Conservation (phyloP, 2,888 invertebrate genomes). For the Microdon myrmicae region DNA sequence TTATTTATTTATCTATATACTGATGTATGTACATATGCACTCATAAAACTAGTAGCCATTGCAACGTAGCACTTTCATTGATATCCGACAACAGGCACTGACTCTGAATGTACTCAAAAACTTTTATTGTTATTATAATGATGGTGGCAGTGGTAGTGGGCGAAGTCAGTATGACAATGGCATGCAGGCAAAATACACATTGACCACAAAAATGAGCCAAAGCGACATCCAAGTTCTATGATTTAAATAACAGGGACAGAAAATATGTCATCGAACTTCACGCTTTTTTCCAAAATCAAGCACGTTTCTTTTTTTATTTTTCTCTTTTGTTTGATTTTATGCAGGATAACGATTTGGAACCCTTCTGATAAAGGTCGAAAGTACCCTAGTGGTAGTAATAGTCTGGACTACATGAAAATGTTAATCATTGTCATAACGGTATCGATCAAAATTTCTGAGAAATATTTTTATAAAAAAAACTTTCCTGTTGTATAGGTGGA, state of each 20-base stretch:
- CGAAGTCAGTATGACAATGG: conserved; percentile 40
- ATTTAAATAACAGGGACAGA: conserved; percentile 47
- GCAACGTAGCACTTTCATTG: conserved; percentile 49
- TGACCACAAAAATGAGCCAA: conserved; percentile 41
- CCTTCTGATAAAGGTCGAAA: conserved; percentile 30
- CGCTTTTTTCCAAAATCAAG: conserved; percentile 29
- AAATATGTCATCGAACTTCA: conserved; percentile 51
- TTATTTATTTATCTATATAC: conserved; percentile 29
- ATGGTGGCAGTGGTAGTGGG: conserved; percentile 41
- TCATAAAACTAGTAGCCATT: conserved; percentile 36
- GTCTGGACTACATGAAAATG: no score
- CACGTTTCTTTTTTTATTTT: conserved; percentile 16
- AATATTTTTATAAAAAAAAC: no score
- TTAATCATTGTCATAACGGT: no score
- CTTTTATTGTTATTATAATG: conserved; percentile 51
- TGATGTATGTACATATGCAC: conserved; percentile 48
- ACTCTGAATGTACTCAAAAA: conserved; percentile 48
- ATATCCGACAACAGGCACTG: conserved; percentile 47
- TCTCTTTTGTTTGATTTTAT: conserved; percentile 35
- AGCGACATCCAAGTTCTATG: conserved; percentile 47
- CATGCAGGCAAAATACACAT: conserved; percentile 46
- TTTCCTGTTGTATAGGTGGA: no score
- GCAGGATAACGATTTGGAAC: conserved; percentile 38
- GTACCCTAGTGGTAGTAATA: conserved; percentile 36
- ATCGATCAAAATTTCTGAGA: no score